A percentile compares a stretch with the other conserved stretches of the same genome.
phyloP scores from a whole-genome alignment of 2,888 invertebrate species.

The Drosophila antonietae region DNA sequence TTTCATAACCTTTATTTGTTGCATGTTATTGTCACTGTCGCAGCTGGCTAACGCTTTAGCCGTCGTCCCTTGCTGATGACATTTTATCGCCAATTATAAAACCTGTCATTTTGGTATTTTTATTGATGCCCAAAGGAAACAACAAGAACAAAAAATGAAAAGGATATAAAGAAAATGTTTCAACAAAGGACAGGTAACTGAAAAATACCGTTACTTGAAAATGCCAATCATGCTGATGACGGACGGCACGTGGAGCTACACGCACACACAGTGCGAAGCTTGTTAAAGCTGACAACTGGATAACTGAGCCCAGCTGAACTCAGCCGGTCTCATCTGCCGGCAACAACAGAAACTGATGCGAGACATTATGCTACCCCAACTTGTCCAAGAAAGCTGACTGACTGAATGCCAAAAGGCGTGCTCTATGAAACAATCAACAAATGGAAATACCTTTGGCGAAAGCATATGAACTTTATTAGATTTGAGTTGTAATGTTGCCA shows the following conservation, averaged over 20 bases:
- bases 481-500: background rate
- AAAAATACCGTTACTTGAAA: conserved; percentile 54
- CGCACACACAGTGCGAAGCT: conserved; percentile 22
- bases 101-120: conserved; percentile 70
- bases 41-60: conserved; percentile 44
- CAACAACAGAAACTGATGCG: conserved; percentile 1
- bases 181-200: conserved; percentile 48
- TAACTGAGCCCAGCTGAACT: conserved; percentile 26
- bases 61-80: conserved; percentile 58
- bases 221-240: conserved; percentile 72
- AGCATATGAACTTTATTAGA: background rate
- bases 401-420: conserved; percentile 5
- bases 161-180: conserved; percentile 19
- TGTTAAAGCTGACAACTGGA: conserved; percentile 59
- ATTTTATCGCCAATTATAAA: conserved; percentile 78
- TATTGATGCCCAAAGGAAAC: conserved; percentile 50
- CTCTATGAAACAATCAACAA: conserved; percentile 12
- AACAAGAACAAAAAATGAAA: background rate
- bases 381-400: conserved; percentile 25
- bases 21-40: conserved; percentile 37
- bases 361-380: conserved; percentile 12
- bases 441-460: background rate
- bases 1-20: conserved; percentile 7
- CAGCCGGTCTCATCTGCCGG: conserved; percentile 15
- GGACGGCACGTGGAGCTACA: conserved; percentile 39